phyloP scores from a whole-genome alignment of 2,888 invertebrate species.

The Lobophora halterata region DNA sequence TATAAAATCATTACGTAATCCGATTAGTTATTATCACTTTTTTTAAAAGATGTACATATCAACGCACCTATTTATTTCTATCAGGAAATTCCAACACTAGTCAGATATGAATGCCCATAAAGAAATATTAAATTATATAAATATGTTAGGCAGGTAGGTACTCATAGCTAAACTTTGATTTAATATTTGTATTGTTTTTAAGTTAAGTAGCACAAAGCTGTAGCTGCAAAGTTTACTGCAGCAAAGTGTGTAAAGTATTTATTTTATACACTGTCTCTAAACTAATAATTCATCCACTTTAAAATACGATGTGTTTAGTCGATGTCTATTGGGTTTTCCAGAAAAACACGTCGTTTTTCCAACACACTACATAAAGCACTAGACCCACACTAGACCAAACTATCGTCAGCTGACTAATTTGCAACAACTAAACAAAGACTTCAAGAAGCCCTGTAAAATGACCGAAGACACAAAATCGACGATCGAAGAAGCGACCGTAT shows the following conservation, averaged over 20 bases:
- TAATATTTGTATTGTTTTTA: not conserved
- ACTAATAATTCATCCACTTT: too few species aligned
- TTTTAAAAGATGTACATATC: too few species aligned
- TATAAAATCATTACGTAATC: too few species aligned
- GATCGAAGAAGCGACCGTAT: constrained; percentile 51
- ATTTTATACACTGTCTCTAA: constrained; percentile 16
- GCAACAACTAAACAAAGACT: constrained; percentile 69
- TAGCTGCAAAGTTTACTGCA: constrained; percentile 14
- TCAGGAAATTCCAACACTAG: too few species aligned
- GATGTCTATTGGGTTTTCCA: constrained; percentile 11
- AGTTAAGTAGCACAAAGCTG: not conserved
- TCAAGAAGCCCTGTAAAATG: constrained; percentile 29
- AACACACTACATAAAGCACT: constrained; percentile 58
- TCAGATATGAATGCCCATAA: too few species aligned
- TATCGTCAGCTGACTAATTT: constrained; percentile 75
- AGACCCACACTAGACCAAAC: constrained; percentile 61
- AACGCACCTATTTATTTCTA: too few species aligned
- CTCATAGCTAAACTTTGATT: too few species aligned
- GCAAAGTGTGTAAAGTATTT: constrained; percentile 12
- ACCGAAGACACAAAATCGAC: constrained; percentile 39
- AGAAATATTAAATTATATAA: too few species aligned
- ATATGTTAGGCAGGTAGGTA: too few species aligned
- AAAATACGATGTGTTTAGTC: constrained; percentile 20
- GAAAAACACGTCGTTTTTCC: constrained; percentile 52
- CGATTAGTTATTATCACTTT: too few species aligned